Evolutionary conservation across 1,140 invertebrate genomes (phyloP).

Genomic region (Listronotus bonariensis): DNA sequence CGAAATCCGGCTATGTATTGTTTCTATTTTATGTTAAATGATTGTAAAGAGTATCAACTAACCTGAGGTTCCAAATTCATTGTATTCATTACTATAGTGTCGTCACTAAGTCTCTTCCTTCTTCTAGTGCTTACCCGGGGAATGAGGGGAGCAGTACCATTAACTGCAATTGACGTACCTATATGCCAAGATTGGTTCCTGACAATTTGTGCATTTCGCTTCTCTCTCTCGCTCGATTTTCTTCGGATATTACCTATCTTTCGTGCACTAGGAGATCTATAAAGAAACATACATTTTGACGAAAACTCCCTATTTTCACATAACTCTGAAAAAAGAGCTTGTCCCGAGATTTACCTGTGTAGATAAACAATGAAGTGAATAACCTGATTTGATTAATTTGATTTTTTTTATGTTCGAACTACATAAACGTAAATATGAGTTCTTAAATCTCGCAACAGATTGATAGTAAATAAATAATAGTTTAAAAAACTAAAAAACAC

Average conservation of each 20-base stretch:
- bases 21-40: too few relatives aligned
- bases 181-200: constrained; percentile 52
- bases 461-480: too few relatives aligned
- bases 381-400: too few relatives aligned
- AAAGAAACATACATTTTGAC: not conserved
- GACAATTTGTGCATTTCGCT: constrained; percentile 40
- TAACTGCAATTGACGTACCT: not conserved
- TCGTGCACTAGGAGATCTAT: constrained; percentile 71
- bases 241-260: constrained; percentile 76
- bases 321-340: too few relatives aligned
- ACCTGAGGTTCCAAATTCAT: not conserved
- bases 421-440: too few relatives aligned
- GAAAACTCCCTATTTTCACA: too few relatives aligned
- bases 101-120: constrained; percentile 1
- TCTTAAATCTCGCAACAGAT: too few relatives aligned
- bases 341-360: too few relatives aligned
- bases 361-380: too few relatives aligned
- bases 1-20: too few relatives aligned
- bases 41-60: not conserved
- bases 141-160: constrained; percentile 9
- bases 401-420: too few relatives aligned
- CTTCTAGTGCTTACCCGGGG: constrained; percentile 17
- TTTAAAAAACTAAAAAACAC: too few relatives aligned
- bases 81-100: not conserved
- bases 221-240: constrained; percentile 63